Evolutionary conservation across 2,113 vertebrate genomes (phyloP), one percentile per base, ranked within the genome.

Genomic region (Elephantulus edwardii): DNA sequence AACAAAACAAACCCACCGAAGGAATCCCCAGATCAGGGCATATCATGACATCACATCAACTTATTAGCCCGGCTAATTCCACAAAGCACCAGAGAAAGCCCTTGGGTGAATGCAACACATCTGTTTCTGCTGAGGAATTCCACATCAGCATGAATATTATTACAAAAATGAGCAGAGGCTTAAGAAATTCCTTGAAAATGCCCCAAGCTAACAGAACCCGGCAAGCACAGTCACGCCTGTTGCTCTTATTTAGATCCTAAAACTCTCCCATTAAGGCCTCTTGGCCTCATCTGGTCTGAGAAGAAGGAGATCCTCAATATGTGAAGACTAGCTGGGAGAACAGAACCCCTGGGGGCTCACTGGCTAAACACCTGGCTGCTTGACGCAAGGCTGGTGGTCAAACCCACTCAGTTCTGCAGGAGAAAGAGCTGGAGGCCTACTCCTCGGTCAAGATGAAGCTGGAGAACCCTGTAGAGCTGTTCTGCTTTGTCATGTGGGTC

Each of bases 151-250:
- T 28, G 48, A 78, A 46, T 33, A 74, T 58, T 42, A 74, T 58
- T 42, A 84, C 64, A 79, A 74, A 88, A 95, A 74, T 46, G 68
- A 87, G 54, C 22, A 10, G 38, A 91, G 52, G 33, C 24, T 83
- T 83, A 52, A 80, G 68, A 71, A 92, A 92, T 48, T 71, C n/a
- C 54, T 81, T 60, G 26, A 66, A 91, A 89, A 74, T 40, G 11
- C 35, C 72, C 72, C 40, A 44, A 75, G 76, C 82, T 85, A 70
- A 79, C 0, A 86, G 58, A 77, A 22, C 56, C 24, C 10, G 46
- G 48, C 48, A 78, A 83, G 76, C 44, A 62, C 28, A 40, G 30
- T 77, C 83, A 64, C 0, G 35, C 20, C 52, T 30, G 48, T 40
- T 22, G 54, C 77, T 83, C 50, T 83, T 19, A 38, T 33, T 38